Evolutionary conservation across 1,140 invertebrate species (phyloP).

Genomic region (Heliconius eleuchia): DNA sequence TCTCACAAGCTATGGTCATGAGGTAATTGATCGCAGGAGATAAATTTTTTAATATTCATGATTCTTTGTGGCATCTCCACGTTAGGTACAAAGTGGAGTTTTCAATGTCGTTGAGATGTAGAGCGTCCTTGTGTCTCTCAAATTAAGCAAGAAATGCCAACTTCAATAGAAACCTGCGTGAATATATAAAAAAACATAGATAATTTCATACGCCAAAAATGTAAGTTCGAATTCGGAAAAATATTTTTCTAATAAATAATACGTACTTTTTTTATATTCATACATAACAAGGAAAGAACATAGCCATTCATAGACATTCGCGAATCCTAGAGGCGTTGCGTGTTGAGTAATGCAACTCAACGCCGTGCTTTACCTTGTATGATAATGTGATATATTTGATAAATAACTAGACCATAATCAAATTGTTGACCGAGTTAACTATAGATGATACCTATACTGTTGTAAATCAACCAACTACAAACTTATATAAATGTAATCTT

Average conservation of each 20-base stretch:
- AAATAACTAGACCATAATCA: no score
- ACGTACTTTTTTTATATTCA: no score
- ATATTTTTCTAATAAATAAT: no score
- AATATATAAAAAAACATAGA: neutral
- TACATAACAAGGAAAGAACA: no score
- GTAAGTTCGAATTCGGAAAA: no score
- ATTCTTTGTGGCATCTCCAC: constrained; percentile 43
- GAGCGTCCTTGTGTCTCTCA: constrained; percentile 22
- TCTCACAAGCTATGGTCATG: constrained; percentile 37
- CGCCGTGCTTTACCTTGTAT: no score
- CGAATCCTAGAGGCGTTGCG: no score
- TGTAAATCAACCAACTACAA: neutral
- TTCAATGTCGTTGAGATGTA: constrained; percentile 32
- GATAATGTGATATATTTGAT: no score
- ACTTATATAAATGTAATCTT: neutral
- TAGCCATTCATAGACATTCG: no score
- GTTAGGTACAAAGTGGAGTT: constrained; percentile 46
- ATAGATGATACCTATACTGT: no score
- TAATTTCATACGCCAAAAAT: neutral
- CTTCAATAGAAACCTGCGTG: neutral
- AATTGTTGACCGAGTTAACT: no score
- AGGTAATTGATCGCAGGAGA: constrained; percentile 58
- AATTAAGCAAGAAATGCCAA: constrained; percentile 31
- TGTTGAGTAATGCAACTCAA: no score
- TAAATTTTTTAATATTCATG: constrained; percentile 57